Evolutionary conservation across 2,113 vertebrate species (phyloP).

Genomic region (Apodemus speciosus): DNA sequence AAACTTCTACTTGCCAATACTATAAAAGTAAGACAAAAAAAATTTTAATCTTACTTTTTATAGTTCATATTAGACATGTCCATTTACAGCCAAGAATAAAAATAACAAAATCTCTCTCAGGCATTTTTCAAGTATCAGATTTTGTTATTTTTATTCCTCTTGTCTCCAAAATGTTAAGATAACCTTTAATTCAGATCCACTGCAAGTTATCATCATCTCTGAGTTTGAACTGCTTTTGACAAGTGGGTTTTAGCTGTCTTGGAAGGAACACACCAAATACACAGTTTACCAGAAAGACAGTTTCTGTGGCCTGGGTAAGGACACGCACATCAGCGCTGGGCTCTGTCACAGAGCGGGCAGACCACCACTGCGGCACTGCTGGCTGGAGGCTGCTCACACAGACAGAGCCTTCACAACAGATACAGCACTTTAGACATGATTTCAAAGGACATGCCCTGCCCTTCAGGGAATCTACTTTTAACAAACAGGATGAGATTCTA

Average conservation of each 20-base stretch:
- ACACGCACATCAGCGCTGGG: background rate
- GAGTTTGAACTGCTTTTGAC: slow-evolving; percentile 40
- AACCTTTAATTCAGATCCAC: background rate
- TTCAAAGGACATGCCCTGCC: background rate
- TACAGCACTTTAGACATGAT: background rate
- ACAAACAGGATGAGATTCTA: background rate
- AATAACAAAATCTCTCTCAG: slow-evolving; percentile 20
- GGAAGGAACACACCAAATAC: background rate
- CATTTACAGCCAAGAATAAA: background rate
- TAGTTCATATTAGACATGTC: background rate
- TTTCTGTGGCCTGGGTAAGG: background rate
- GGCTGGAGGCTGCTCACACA: background rate
- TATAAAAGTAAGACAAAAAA: background rate
- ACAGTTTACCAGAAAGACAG: background rate
- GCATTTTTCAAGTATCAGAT: background rate
- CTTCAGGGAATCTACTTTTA: background rate
- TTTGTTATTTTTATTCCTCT: slow-evolving; percentile 4
- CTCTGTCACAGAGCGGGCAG: background rate
- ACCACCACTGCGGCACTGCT: background rate
- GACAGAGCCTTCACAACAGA: background rate
- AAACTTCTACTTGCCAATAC: slow-evolving; percentile 4
- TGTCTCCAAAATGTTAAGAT: slow-evolving; percentile 10
- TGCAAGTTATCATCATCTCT: slow-evolving; percentile 3
- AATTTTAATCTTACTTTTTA: slow-evolving; percentile 3
- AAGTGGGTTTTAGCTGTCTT: background rate